Conservation (phyloP, 2,888 invertebrate species). For the Cancer borealis region DNA sequence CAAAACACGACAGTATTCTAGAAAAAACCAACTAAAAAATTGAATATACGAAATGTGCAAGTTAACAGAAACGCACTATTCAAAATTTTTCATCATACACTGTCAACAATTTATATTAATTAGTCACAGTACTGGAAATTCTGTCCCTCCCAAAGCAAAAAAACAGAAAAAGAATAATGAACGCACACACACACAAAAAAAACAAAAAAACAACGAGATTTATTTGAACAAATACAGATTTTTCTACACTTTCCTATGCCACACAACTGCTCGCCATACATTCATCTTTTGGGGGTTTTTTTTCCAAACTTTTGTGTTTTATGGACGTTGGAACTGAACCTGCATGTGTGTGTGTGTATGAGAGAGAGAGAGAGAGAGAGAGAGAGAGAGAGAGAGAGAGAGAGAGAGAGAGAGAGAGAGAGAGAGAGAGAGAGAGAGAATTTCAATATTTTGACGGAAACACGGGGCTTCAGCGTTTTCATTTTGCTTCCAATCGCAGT, state of each 20-base stretch:
- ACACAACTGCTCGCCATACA: background rate
- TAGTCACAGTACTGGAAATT: background rate
- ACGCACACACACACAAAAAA: background rate
- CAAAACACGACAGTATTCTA: background rate
- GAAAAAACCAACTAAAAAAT: background rate
- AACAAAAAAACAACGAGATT: background rate
- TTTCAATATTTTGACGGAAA: conserved; percentile 36
- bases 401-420: conserved; percentile 42
- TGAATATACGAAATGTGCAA: background rate
- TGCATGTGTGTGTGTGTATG: background rate
- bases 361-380: background rate
- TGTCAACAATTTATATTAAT: background rate
- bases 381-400: conserved; percentile 32
- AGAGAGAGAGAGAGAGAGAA: conserved; percentile 22
- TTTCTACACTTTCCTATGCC: background rate
- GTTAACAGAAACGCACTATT: background rate
- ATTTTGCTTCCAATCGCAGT: conserved; percentile 31
- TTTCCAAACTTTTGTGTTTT: background rate
- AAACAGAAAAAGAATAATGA: background rate
- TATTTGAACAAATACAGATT: conserved; percentile 18
- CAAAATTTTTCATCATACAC: background rate
- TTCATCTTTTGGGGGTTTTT: conserved; percentile 28
- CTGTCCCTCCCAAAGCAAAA: background rate
- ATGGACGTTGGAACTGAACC: background rate
- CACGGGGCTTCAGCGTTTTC: conserved; percentile 35